These are phyloP conservation scores for Drosophila kuntzei DNA, from an alignment of 2,888 invertebrate species.

Conservation along the genomic window DNA sequence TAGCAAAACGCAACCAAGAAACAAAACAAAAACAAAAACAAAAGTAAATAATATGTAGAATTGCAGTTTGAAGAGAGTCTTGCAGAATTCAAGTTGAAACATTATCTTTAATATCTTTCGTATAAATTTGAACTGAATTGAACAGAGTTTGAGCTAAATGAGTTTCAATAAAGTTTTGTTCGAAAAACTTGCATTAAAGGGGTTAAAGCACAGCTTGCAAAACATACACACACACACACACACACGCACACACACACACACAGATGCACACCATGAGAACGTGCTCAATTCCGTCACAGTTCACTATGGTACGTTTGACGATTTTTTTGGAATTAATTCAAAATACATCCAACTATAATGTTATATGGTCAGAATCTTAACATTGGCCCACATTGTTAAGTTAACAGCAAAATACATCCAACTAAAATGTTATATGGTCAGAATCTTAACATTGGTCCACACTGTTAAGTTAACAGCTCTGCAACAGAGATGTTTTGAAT, in stretches of 20 bases:
- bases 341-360: too few species aligned
- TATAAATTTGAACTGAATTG: not conserved
- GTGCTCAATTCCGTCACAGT: constrained; percentile 9
- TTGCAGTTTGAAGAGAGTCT: constrained; percentile 3
- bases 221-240: constrained; percentile 31
- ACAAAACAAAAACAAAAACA: not conserved
- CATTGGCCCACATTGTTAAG: too few species aligned
- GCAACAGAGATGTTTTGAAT: too few species aligned
- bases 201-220: constrained; percentile 59
- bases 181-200: constrained; percentile 41
- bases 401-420: too few species aligned
- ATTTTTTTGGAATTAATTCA: too few species aligned
- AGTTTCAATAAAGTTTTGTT: constrained; percentile 40
- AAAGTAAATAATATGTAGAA: constrained; percentile 6
- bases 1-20: constrained; percentile 9
- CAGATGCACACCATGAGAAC: constrained; percentile 2
- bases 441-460: too few species aligned
- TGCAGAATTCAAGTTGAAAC: constrained; percentile 11
- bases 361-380: too few species aligned
- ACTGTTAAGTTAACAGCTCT: too few species aligned
- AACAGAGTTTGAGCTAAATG: constrained; percentile 39
- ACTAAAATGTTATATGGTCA: too few species aligned
- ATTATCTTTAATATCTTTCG: not conserved
- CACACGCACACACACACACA: constrained; percentile 10
- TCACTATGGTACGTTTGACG: too few species aligned